phyloP scores from a whole-genome alignment of 1,140 invertebrate genomes.

The Micrasema minimum region DNA sequence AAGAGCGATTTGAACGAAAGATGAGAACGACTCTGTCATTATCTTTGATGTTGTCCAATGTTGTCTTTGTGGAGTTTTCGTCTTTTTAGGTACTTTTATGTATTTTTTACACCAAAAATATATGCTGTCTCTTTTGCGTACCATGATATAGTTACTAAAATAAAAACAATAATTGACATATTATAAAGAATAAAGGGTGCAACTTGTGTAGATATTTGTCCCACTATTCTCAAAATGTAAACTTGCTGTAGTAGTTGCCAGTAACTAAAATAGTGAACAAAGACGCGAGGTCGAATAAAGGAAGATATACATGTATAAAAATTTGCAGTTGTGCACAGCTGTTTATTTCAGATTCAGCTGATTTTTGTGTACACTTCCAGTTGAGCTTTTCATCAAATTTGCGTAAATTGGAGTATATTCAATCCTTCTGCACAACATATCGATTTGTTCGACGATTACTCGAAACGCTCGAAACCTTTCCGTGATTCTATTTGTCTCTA shows the following conservation, averaged over 20 bases:
- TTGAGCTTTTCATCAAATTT: constrained; percentile 38
- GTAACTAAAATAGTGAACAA: constrained; percentile 19
- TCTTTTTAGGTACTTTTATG: too few species aligned
- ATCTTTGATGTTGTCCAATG: too few species aligned
- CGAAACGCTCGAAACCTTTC: constrained; percentile 41
- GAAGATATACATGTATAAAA: constrained; percentile 21
- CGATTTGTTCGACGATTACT: not conserved
- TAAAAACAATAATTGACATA: too few species aligned
- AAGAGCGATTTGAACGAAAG: too few species aligned
- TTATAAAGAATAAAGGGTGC: too few species aligned
- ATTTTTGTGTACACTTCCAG: constrained; percentile 64
- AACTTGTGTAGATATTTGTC: too few species aligned
- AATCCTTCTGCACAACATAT: not conserved
- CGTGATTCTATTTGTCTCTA: constrained; percentile 43
- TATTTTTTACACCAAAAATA: too few species aligned
- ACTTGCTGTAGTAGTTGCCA: constrained; percentile 2
- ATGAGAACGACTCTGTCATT: too few species aligned
- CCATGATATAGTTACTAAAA: too few species aligned
- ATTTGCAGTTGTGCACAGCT: constrained; percentile 40
- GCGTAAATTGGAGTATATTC: constrained; percentile 5
- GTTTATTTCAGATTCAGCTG: constrained; percentile 64
- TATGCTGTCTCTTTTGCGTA: too few species aligned
- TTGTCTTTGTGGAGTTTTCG: too few species aligned
- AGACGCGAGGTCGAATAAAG: constrained; percentile 42
- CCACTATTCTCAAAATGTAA: constrained; percentile 14